Evolutionary conservation across 2,797 vertebrate species (phyloP).

Genomic region (Emydoidea blandingii): DNA sequence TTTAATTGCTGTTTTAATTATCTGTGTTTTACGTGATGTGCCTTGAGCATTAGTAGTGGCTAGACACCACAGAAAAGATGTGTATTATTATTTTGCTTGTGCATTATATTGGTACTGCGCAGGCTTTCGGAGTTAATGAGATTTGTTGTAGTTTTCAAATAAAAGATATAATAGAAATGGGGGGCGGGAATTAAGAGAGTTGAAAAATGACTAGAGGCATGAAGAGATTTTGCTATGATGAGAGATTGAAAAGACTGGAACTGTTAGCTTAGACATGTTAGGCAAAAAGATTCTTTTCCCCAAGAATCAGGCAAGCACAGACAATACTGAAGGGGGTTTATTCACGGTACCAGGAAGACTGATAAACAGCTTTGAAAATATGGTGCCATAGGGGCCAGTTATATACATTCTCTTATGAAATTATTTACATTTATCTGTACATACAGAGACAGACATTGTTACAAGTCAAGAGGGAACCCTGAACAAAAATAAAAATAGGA

Average conservation of each 20-base stretch:
- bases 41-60: constrained; percentile 14
- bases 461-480: too few relatives aligned
- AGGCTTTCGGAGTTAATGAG: not conserved
- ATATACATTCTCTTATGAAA: too few relatives aligned
- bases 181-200: not conserved
- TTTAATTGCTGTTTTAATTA: constrained; percentile 45
- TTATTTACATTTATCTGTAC: too few relatives aligned
- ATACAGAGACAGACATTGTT: too few relatives aligned
- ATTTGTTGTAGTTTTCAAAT: not conserved
- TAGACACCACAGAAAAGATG: not conserved
- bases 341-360: too few relatives aligned
- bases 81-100: not conserved
- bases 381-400: too few relatives aligned
- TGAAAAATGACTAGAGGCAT: not conserved
- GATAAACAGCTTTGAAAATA: too few relatives aligned
- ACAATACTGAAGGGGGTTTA: too few relatives aligned
- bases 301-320: too few relatives aligned
- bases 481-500: too few relatives aligned
- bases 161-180: not conserved
- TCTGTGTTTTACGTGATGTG: not conserved
- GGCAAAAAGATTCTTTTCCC: too few relatives aligned
- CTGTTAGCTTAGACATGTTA: not conserved
- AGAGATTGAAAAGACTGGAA: not conserved
- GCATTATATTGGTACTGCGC: not conserved
- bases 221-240: not conserved